A percentile compares a stretch with the other conserved stretches of the same genome.
These are phyloP conservation scores for Spheniscus humboldti DNA, from an alignment of 2,797 vertebrate genomes.

Conservation along the genomic window DNA sequence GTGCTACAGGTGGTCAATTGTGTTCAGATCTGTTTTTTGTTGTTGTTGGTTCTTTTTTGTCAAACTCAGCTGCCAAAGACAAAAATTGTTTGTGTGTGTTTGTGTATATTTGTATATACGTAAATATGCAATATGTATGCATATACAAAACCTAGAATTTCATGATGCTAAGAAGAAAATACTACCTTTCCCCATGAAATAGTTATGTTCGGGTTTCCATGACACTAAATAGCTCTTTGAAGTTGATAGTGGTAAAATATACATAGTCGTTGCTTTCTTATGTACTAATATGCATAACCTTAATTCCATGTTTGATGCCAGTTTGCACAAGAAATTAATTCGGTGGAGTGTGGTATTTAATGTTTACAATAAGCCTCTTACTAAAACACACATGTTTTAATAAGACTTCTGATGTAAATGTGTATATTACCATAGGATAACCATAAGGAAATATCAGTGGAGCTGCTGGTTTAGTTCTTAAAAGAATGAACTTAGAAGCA, in stretches of 20 bases:
- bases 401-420: neutral
- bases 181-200: slow-evolving; percentile 30
- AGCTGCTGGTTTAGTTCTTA: slow-evolving; percentile 31
- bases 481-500: slow-evolving; percentile 31
- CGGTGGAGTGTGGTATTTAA: slow-evolving; percentile 9
- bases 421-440: neutral
- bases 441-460: neutral
- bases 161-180: neutral
- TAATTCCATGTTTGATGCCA: slow-evolving; percentile 35
- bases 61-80: slow-evolving; percentile 67
- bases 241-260: slow-evolving; percentile 9
- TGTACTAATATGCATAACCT: neutral
- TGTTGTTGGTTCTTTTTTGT: neutral
- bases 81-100: slow-evolving; percentile 47
- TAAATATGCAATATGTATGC: slow-evolving; percentile 26
- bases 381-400: neutral
- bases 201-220: slow-evolving; percentile 35
- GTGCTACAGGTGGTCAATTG: slow-evolving; percentile 10
- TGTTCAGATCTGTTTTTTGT: neutral
- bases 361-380: slow-evolving; percentile 37
- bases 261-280: slow-evolving; percentile 27
- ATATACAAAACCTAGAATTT: slow-evolving; percentile 37
- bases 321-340: slow-evolving; percentile 54
- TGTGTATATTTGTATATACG: slow-evolving; percentile 53
- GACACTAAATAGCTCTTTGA: slow-evolving; percentile 5